A percentile compares a stretch with the other conserved stretches of the same genome.
Conservation (phyloP, 2,888 invertebrate genomes). For the Chrysolina americana region DNA sequence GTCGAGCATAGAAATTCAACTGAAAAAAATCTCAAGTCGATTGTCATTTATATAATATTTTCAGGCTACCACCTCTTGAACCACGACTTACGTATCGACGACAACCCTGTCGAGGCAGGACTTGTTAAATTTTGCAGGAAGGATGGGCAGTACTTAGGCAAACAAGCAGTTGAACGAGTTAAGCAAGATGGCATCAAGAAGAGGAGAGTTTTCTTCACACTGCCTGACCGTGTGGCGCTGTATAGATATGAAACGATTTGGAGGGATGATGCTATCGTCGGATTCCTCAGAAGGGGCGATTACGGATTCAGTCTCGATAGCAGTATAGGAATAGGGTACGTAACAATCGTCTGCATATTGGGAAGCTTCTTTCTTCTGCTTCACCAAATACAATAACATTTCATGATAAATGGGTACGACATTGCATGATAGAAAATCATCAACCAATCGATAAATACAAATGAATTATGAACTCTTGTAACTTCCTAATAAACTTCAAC, state of each 20-base stretch:
- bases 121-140: conserved; percentile 85
- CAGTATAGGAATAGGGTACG: conserved; percentile 77
- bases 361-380: no score
- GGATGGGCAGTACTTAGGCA: conserved; percentile 84
- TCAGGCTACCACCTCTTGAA: conserved; percentile 90
- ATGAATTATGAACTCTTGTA: no score
- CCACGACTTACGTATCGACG: conserved; percentile 84
- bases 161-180: conserved; percentile 77
- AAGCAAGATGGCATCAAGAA: conserved; percentile 79
- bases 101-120: conserved; percentile 90
- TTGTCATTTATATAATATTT: conserved; percentile 26
- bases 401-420: no score
- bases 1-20: no score
- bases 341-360: no score
- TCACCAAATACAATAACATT: no score
- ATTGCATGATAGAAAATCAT: no score
- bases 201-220: conserved; percentile 81
- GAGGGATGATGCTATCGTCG: conserved; percentile 82
- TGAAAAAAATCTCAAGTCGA: no score
- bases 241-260: conserved; percentile 91
- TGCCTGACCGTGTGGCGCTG: conserved; percentile 81
- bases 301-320: conserved; percentile 77
- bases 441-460: no score
- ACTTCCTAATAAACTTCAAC: no score
- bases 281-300: conserved; percentile 86